Percentiles rank a stretch among this genome's conserved stretches.
phyloP scores from a whole-genome alignment of 2,113 vertebrate genomes.

The Emberiza fucata region DNA sequence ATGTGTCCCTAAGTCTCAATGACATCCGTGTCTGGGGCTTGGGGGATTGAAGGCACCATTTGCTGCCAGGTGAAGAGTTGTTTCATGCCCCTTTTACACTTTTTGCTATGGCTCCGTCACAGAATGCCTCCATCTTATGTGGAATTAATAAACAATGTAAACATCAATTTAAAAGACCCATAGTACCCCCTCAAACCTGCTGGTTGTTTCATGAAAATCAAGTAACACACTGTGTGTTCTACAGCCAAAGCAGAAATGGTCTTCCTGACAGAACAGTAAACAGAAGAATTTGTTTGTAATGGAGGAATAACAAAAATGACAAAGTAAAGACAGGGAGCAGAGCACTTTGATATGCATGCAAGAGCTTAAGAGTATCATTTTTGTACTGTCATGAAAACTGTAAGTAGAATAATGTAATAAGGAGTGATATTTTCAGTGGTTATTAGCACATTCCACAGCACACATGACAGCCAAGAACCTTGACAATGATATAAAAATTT shows the following conservation, averaged over 20 bases:
- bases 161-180: neutral
- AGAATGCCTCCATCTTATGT: neutral
- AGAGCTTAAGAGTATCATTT: neutral
- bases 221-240: neutral
- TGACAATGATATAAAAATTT: neutral
- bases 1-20: neutral
- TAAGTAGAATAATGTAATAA: neutral
- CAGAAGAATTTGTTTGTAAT: neutral
- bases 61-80: neutral
- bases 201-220: neutral
- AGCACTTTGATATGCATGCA: neutral
- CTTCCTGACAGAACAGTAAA: neutral
- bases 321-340: neutral
- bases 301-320: neutral
- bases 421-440: neutral
- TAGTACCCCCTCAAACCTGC: neutral
- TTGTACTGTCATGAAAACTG: neutral
- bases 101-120: neutral
- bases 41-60: neutral
- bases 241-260: neutral
- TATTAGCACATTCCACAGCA: neutral
- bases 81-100: neutral
- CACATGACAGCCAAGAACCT: neutral
- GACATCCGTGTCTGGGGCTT: fast-evolving
- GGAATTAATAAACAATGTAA: neutral